A percentile compares a stretch with the other conserved stretches of the same genome.
phyloP scores from a whole-genome alignment of 2,797 vertebrate genomes.

The Crocodylus rhombifer region DNA sequence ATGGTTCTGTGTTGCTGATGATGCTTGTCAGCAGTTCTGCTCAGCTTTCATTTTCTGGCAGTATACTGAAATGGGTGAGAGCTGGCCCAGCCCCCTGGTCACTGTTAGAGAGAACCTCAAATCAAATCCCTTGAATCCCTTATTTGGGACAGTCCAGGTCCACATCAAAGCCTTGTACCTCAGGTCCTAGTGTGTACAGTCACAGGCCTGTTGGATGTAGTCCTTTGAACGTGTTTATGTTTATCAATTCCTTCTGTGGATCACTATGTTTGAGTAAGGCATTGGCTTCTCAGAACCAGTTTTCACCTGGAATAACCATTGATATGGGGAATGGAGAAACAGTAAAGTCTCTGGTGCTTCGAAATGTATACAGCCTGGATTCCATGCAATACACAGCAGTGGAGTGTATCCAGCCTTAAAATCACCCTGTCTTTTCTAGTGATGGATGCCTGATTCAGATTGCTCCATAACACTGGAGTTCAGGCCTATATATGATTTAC shows the following conservation, averaged over 20 bases:
- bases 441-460: too few relatives aligned
- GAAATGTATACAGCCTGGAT: too few relatives aligned
- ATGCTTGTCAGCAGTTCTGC: background rate
- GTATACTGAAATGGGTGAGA: background rate
- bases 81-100: background rate
- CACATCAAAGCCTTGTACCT: too few relatives aligned
- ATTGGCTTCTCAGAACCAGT: too few relatives aligned
- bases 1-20: background rate
- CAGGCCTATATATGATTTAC: too few relatives aligned
- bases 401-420: too few relatives aligned
- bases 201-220: background rate
- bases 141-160: background rate
- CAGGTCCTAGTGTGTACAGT: background rate
- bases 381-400: too few relatives aligned
- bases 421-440: too few relatives aligned
- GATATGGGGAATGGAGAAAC: too few relatives aligned
- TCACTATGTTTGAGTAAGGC: background rate
- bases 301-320: too few relatives aligned
- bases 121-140: background rate
- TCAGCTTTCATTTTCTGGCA: background rate
- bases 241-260: background rate
- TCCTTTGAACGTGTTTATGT: background rate
- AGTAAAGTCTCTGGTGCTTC: too few relatives aligned
- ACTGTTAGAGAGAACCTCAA: background rate
- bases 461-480: too few relatives aligned